phyloP scores from a whole-genome alignment of 1,140 invertebrate species.

The Eupeodes corollae region DNA sequence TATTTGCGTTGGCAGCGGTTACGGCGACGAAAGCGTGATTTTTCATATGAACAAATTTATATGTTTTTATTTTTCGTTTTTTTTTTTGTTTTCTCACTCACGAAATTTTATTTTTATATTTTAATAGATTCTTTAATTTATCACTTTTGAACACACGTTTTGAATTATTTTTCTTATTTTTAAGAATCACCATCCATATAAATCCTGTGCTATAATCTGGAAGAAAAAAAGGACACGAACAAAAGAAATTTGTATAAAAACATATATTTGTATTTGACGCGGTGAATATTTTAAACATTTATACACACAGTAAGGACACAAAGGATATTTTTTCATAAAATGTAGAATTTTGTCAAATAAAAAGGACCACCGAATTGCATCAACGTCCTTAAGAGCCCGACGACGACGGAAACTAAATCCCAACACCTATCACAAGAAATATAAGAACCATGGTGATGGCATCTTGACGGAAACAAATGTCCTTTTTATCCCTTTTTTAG shows the following conservation, averaged over 20 bases:
- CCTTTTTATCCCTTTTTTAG: no score
- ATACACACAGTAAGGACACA: no score
- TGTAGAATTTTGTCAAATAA: neutral
- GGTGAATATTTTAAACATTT: no score
- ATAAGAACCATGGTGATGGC: neutral
- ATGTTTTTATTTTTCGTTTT: conserved; percentile 1
- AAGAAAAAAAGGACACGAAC: neutral
- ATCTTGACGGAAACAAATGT: neutral
- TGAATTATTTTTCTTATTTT: neutral
- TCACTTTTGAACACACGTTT: no score
- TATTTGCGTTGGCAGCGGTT: no score
- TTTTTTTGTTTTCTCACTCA: neutral
- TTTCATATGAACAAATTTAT: neutral
- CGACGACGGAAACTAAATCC: neutral
- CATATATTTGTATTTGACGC: neutral
- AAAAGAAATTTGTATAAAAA: neutral
- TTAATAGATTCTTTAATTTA: neutral
- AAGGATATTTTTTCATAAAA: no score
- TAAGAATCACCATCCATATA: no score
- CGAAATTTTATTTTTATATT: neutral
- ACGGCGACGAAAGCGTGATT: no score
- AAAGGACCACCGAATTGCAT: neutral
- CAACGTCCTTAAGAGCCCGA: no score
- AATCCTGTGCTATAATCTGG: neutral
- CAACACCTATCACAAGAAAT: neutral